These are phyloP conservation scores for Agrypnus murinus DNA, from an alignment of 2,888 invertebrate genomes.

Conservation along the genomic window DNA sequence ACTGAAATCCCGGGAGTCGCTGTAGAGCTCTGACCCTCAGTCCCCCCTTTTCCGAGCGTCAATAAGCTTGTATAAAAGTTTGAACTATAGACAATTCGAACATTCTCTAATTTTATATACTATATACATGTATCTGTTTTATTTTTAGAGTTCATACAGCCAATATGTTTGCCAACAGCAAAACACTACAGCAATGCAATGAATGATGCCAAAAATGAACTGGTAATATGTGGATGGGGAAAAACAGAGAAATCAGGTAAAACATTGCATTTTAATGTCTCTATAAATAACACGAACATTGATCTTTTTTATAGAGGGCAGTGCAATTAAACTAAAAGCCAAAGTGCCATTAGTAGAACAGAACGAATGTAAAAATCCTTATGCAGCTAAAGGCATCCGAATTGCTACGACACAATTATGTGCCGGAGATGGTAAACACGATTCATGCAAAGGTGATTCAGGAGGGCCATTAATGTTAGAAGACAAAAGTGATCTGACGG, in stretches of 20 bases:
- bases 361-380: slow-evolving; percentile 72
- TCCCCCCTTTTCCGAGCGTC: no score
- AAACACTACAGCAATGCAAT: slow-evolving; percentile 66
- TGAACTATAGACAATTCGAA: no score
- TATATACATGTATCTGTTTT: slow-evolving; percentile 46
- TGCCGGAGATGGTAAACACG: slow-evolving; percentile 80
- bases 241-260: slow-evolving; percentile 71
- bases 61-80: no score
- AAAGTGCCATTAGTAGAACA: slow-evolving; percentile 76
- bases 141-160: slow-evolving; percentile 75
- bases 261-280: neutral
- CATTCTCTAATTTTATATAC: no score
- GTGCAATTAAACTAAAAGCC: slow-evolving; percentile 75
- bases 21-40: no score
- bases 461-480: slow-evolving; percentile 83
- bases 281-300: neutral
- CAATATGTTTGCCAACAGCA: slow-evolving; percentile 74
- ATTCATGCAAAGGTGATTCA: slow-evolving; percentile 85
- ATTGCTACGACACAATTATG: slow-evolving; percentile 78
- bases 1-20: no score
- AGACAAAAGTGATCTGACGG: slow-evolving; percentile 62
- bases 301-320: slow-evolving; percentile 63
- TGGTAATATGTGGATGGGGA: slow-evolving; percentile 78
- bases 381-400: slow-evolving; percentile 70
- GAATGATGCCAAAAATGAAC: slow-evolving; percentile 63